Conservation (phyloP, 1,140 invertebrate species). For the Homalodisca vitripennis region DNA sequence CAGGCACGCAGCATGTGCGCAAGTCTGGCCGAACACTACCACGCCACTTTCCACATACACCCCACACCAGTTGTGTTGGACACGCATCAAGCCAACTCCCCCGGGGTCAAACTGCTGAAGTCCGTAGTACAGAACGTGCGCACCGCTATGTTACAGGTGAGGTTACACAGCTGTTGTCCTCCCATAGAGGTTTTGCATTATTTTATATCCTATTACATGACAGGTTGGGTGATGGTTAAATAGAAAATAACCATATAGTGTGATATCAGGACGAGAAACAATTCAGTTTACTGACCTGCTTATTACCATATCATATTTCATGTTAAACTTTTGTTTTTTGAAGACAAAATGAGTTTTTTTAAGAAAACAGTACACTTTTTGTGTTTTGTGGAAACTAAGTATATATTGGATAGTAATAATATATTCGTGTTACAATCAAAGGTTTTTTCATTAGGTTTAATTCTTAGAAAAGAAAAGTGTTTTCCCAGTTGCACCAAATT, state of each 20-base stretch:
- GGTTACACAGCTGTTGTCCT: background rate
- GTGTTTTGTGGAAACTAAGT: too few relatives aligned
- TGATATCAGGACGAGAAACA: background rate
- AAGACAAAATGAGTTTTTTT: too few relatives aligned
- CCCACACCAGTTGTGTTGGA: slow-evolving; percentile 57
- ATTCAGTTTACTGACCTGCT: background rate
- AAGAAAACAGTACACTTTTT: too few relatives aligned
- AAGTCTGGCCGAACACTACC: slow-evolving; percentile 53
- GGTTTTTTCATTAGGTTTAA: too few relatives aligned
- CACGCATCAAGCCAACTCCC: slow-evolving; percentile 56
- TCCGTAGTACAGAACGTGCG: slow-evolving; percentile 29
- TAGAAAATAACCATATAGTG: background rate
- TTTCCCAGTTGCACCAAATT: too few relatives aligned
- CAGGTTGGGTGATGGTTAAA: background rate
- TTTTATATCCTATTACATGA: background rate
- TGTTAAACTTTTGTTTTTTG: too few relatives aligned
- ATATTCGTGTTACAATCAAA: too few relatives aligned
- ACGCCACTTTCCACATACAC: slow-evolving; percentile 56
- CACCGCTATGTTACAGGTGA: background rate
- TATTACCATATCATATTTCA: background rate
- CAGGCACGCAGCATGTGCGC: slow-evolving; percentile 55
- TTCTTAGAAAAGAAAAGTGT: too few relatives aligned
- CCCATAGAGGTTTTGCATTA: background rate
- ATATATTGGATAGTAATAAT: too few relatives aligned
- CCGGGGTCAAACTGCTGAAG: slow-evolving; percentile 59